phyloP scores from a whole-genome alignment of 2,888 invertebrate genomes.

The Harpalus rufipes region DNA sequence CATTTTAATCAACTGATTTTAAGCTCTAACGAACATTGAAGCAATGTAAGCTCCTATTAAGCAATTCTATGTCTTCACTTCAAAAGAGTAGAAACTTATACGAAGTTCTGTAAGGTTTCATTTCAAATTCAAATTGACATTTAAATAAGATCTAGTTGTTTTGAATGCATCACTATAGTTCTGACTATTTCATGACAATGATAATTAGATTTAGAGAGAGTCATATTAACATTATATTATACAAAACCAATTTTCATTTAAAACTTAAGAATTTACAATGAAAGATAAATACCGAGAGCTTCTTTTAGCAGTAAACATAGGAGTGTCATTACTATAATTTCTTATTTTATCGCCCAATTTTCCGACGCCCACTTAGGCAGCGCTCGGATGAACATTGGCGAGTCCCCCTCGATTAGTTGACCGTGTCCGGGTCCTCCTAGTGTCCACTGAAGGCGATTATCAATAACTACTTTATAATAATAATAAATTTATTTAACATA shows the following conservation, averaged over 20 bases:
- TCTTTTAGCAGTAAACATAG: too few species aligned
- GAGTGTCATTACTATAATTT: too few species aligned
- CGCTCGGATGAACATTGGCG: too few species aligned
- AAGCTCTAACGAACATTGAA: constrained; percentile 27
- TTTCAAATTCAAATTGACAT: constrained; percentile 33
- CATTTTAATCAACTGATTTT: constrained; percentile 18
- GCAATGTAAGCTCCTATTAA: constrained; percentile 34
- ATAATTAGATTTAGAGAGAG: not conserved
- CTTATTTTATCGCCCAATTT: too few species aligned
- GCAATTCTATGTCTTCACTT: constrained; percentile 19
- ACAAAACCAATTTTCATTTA: not conserved
- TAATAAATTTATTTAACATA: too few species aligned
- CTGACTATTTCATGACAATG: constrained; percentile 2
- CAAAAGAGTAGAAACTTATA: constrained; percentile 36
- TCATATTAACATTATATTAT: not conserved
- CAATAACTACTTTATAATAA: too few species aligned
- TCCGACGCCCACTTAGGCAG: too few species aligned
- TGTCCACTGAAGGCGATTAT: too few species aligned
- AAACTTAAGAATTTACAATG: not conserved
- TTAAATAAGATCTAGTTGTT: constrained; percentile 21
- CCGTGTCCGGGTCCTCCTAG: too few species aligned
- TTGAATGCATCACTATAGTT: constrained; percentile 12
- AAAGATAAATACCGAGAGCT: not conserved
- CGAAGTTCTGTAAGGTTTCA: not conserved
- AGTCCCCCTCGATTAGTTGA: too few species aligned